Conservation (phyloP, 2,888 invertebrate genomes). For the Argyresthia goedartella region DNA sequence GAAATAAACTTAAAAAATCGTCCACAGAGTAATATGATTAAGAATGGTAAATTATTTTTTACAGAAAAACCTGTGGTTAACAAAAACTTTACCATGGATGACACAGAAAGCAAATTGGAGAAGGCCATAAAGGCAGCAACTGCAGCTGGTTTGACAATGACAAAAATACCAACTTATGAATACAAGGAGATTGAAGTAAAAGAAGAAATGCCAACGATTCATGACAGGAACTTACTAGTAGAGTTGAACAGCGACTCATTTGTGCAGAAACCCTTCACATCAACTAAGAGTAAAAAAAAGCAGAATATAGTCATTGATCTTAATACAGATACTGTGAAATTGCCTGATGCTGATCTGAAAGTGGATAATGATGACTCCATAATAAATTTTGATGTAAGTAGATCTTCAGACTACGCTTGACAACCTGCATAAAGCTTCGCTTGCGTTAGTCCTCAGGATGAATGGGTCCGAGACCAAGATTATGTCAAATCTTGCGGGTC, state of each 20-base stretch:
- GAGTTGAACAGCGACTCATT: constrained; percentile 80
- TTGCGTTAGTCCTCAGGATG: no score
- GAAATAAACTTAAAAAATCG: no score
- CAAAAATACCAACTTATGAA: constrained; percentile 62
- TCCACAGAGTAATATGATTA: no score
- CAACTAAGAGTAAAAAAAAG: constrained; percentile 72
- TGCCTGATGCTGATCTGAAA: constrained; percentile 69
- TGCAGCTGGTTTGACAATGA: constrained; percentile 62
- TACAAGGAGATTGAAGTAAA: constrained; percentile 57
- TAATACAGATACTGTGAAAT: constrained; percentile 76
- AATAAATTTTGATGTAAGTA: constrained; percentile 76
- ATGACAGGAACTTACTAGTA: constrained; percentile 72
- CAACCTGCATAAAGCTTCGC: no score
- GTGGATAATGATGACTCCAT: constrained; percentile 69
- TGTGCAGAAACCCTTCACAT: constrained; percentile 71
- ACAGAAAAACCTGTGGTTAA: constrained; percentile 29
- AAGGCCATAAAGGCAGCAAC: constrained; percentile 62
- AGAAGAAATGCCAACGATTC: constrained; percentile 64
- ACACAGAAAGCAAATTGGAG: constrained; percentile 56
- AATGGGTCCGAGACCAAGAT: no score
- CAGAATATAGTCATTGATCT: constrained; percentile 82
- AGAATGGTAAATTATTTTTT: constrained; percentile 11
- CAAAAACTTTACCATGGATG: constrained; percentile 40
- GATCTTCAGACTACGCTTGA: no score
- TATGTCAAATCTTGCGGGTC: no score